These are phyloP conservation scores for Apocheima hispidaria DNA, from an alignment of 2,888 invertebrate genomes.

Conservation along the genomic window DNA sequence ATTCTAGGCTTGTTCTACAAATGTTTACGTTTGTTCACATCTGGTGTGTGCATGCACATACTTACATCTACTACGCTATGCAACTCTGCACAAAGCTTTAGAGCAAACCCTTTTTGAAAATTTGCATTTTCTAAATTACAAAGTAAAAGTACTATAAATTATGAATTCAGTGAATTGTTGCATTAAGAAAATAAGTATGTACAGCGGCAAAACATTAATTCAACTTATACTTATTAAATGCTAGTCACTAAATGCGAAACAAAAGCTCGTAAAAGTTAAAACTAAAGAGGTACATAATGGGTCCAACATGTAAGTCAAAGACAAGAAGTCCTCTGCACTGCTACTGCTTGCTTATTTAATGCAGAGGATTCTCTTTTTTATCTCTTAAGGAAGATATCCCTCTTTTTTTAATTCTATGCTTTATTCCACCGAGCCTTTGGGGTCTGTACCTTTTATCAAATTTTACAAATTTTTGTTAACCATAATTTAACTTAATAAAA, in stretches of 20 bases:
- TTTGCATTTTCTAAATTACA: background rate
- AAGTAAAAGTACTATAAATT: background rate
- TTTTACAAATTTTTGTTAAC: no score
- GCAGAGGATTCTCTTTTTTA: constrained; percentile 33
- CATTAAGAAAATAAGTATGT: background rate
- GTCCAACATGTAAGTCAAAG: constrained; percentile 46
- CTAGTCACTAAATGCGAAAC: constrained; percentile 33
- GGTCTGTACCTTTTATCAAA: background rate
- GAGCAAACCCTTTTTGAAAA: background rate
- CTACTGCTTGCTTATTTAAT: constrained; percentile 24
- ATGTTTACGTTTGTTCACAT: background rate
- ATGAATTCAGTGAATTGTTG: background rate
- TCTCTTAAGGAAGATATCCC: background rate
- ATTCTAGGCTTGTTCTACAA: background rate
- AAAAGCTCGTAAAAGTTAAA: constrained; percentile 45
- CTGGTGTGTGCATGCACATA: background rate
- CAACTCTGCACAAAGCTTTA: background rate
- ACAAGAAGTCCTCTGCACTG: constrained; percentile 29
- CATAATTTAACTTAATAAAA: no score
- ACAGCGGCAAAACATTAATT: constrained; percentile 3
- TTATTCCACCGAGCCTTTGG: no score
- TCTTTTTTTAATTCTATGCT: background rate
- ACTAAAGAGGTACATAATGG: constrained; percentile 40
- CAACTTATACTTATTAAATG: constrained; percentile 52
- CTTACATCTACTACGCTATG: background rate